Evolutionary conservation across 2,113 vertebrate genomes (phyloP).

Genomic region (Todiramphus saurophagus): DNA sequence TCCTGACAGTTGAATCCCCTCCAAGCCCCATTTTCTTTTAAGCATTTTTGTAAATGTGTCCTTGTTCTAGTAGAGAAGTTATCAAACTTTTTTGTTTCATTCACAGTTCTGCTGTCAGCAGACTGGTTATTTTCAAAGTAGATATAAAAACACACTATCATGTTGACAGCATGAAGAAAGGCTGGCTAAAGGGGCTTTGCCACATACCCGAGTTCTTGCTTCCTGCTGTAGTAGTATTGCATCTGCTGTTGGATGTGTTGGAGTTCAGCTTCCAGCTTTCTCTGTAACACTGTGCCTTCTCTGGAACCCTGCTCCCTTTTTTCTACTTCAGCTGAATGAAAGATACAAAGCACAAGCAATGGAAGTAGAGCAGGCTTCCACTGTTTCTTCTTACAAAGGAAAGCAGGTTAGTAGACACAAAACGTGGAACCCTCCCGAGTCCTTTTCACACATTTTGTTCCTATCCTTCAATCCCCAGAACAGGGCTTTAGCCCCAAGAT

Average conservation of each 20-base stretch:
- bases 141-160: neutral
- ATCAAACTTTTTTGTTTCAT: neutral
- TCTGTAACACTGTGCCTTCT: neutral
- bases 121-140: neutral
- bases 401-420: neutral
- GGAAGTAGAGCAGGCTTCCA: neutral
- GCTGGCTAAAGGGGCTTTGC: neutral
- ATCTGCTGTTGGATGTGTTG: conserved; percentile 80
- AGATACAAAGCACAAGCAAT: neutral
- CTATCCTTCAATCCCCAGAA: neutral
- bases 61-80: neutral
- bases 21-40: neutral
- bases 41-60: neutral
- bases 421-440: rapidly evolving
- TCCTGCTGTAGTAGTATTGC: conserved; percentile 80
- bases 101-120: neutral
- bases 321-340: neutral
- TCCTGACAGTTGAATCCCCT: neutral
- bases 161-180: neutral
- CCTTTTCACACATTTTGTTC: neutral
- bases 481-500: neutral
- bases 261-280: conserved; percentile 80
- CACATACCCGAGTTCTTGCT: conserved; percentile 83
- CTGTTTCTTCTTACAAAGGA: neutral
- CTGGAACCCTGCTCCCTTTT: neutral